These are phyloP conservation scores for Eristalinus aeneus DNA, from an alignment of 2,888 invertebrate species.

Conservation along the genomic window DNA sequence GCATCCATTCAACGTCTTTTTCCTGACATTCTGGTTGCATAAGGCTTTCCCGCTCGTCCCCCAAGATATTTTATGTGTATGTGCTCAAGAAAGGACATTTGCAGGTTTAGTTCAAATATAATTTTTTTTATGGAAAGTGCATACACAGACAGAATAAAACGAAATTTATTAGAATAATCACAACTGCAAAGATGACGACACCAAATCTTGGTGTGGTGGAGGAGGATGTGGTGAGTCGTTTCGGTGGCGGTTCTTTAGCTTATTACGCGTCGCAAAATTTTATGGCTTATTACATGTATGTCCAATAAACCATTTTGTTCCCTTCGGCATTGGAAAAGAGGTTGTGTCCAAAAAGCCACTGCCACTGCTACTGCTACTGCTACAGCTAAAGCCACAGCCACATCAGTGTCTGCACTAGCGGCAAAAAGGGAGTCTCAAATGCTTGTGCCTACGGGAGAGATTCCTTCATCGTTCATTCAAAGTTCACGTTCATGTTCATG, in stretches of 20 bases:
- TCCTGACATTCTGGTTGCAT: slow-evolving; percentile 34
- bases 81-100: not conserved
- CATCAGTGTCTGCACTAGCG: not conserved
- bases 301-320: slow-evolving; percentile 56
- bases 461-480: slow-evolving; percentile 59
- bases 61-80: not conserved
- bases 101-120: slow-evolving; percentile 54
- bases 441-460: slow-evolving; percentile 30
- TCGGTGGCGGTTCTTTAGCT: slow-evolving; percentile 15
- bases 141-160: not conserved
- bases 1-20: slow-evolving; percentile 52
- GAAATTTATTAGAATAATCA: slow-evolving; percentile 23
- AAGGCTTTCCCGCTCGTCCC: not conserved
- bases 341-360: slow-evolving; percentile 6
- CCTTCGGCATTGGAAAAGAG: slow-evolving; percentile 10
- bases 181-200: slow-evolving; percentile 41
- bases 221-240: not conserved
- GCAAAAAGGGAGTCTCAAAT: slow-evolving; percentile 38
- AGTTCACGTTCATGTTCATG: slow-evolving; percentile 59
- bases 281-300: slow-evolving; percentile 62
- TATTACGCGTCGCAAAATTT: slow-evolving; percentile 54
- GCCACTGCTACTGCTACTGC: not conserved
- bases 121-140: slow-evolving; percentile 29
- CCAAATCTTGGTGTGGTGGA: not conserved
- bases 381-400: not conserved